A percentile compares a stretch with the other conserved stretches of the same genome.
Evolutionary conservation across 1,140 invertebrate species (phyloP).

Genomic region (Drosophila kohkoa): DNA sequence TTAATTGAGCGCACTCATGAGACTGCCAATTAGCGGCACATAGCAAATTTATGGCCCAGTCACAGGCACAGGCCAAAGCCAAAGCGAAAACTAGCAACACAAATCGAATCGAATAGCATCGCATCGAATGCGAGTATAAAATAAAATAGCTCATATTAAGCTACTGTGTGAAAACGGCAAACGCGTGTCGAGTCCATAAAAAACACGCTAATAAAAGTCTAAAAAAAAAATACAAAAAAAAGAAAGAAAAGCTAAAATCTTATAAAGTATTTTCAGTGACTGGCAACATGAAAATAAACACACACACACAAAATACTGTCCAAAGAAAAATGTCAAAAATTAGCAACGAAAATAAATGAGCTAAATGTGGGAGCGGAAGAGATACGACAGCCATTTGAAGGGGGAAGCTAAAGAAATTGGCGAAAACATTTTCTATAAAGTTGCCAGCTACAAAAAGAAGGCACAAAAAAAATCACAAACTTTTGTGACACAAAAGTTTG

Average conservation of each 20-base stretch:
- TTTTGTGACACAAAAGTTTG: constrained; percentile 30
- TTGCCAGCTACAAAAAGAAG: constrained; percentile 18
- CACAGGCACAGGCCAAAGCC: neutral
- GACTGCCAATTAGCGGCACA: constrained; percentile 74
- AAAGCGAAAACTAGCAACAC: constrained; percentile 16
- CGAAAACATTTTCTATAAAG: constrained; percentile 53
- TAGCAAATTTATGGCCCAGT: constrained; percentile 64
- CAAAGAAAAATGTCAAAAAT: constrained; percentile 71
- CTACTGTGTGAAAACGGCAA: constrained; percentile 21
- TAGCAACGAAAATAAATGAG: constrained; percentile 81
- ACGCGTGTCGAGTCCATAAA: constrained; percentile 62
- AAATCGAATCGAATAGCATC: constrained; percentile 2
- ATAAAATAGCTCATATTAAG: constrained; percentile 40
- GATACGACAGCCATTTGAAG: neutral
- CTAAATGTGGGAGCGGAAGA: constrained; percentile 13
- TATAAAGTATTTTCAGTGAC: constrained; percentile 45
- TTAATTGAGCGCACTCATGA: constrained; percentile 79
- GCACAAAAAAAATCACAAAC: constrained; percentile 13
- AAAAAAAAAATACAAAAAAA: constrained; percentile 43
- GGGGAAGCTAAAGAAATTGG: neutral
- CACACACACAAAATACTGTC: constrained; percentile 28
- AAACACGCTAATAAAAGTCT: constrained; percentile 41
- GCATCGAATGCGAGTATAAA: constrained; percentile 19
- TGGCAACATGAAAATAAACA: constrained; percentile 44
- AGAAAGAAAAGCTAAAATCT: constrained; percentile 30